These are phyloP conservation scores for Rhynchopsitta pachyrhyncha DNA, from an alignment of 2,113 vertebrate genomes.

Conservation along the genomic window DNA sequence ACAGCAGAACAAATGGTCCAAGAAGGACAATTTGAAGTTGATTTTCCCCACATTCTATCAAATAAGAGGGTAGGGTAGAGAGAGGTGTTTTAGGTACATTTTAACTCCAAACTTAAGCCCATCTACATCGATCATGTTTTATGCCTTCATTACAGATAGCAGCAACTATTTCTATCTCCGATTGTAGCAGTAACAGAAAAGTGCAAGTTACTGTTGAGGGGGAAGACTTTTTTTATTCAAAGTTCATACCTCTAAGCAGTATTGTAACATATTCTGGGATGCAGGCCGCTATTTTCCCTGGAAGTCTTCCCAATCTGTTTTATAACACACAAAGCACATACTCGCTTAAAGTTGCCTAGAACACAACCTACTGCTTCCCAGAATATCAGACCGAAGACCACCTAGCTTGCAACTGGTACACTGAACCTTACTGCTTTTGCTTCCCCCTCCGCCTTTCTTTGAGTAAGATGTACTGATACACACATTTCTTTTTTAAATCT, in stretches of 20 bases:
- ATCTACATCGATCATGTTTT: background rate
- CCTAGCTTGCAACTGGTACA: background rate
- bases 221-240: background rate
- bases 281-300: background rate
- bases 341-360: background rate
- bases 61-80: background rate
- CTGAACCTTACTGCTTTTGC: background rate
- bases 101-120: background rate
- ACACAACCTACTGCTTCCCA: background rate
- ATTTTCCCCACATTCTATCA: background rate
- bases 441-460: background rate
- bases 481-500: background rate
- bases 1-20: background rate
- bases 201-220: background rate
- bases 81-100: background rate
- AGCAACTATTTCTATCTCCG: background rate
- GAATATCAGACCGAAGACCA: background rate
- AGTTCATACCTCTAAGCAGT: background rate
- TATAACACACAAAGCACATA: background rate
- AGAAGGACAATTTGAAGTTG: background rate
- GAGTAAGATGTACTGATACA: background rate
- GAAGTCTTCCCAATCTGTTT: background rate
- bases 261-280: background rate
- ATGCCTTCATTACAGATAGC: background rate
- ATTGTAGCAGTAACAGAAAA: background rate